Evolutionary conservation across 2,797 vertebrate species (phyloP).

Genomic region (Chrysocyon brachyurus): DNA sequence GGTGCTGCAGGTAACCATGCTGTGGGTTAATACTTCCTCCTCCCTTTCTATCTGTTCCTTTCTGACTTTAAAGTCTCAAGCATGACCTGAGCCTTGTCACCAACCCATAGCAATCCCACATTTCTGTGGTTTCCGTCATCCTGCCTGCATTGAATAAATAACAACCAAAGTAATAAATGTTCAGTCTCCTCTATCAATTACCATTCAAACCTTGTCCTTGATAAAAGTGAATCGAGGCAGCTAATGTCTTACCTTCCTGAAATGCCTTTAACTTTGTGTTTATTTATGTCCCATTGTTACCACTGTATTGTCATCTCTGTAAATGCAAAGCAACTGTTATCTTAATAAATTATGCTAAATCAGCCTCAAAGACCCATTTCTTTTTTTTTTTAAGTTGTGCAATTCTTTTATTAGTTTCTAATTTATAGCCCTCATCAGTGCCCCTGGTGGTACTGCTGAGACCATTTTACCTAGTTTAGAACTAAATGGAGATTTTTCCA

Average conservation of each 20-base stretch:
- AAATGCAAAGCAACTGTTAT: not conserved
- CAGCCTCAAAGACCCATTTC: not conserved
- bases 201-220: not conserved
- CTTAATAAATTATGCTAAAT: conserved; percentile 11
- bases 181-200: not conserved
- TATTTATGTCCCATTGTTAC: not conserved
- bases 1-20: not conserved
- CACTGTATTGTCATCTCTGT: not conserved
- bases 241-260: not conserved
- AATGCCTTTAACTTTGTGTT: not conserved
- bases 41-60: not conserved
- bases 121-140: not conserved
- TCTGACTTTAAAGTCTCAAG: not conserved
- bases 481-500: too few relatives aligned
- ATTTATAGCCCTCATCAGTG: too few relatives aligned
- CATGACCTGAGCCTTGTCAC: not conserved
- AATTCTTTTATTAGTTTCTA: too few relatives aligned
- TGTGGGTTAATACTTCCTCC: not conserved
- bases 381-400: not conserved
- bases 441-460: too few relatives aligned
- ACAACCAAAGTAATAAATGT: not conserved
- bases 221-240: not conserved
- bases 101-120: not conserved
- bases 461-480: too few relatives aligned
- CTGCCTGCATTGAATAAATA: not conserved